Conservation (phyloP, 2,797 vertebrate genomes). For the Hydrophis major region DNA sequence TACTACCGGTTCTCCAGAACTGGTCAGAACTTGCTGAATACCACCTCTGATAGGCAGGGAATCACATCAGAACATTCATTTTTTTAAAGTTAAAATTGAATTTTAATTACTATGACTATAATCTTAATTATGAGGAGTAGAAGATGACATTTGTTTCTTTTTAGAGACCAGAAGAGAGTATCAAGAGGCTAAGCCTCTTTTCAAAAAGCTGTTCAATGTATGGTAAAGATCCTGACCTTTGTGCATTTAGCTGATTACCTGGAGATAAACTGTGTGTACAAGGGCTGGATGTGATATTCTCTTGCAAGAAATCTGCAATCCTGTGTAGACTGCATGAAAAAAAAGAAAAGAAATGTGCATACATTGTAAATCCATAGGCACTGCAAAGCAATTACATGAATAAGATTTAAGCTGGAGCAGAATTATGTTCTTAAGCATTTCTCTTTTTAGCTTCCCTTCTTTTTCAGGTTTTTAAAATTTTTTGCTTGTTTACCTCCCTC, state of each 20-base stretch:
- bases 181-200: background rate
- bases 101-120: background rate
- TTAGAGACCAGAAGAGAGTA: background rate
- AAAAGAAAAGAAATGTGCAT: background rate
- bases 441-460: background rate
- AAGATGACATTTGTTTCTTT: background rate
- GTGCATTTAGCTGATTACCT: background rate
- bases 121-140: background rate
- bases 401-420: background rate
- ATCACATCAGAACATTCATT: background rate
- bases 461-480: background rate
- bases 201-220: background rate
- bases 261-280: background rate
- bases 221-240: background rate
- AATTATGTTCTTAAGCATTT: background rate
- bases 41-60: background rate
- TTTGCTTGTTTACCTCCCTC: background rate
- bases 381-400: background rate
- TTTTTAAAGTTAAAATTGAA: background rate
- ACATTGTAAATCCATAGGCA: background rate
- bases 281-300: background rate
- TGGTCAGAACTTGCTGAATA: too few species aligned
- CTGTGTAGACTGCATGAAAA: background rate
- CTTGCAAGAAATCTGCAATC: background rate
- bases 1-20: too few species aligned